Evolutionary conservation across 2,113 vertebrate genomes (phyloP).

Genomic region (Orientallactaga bullata): DNA sequence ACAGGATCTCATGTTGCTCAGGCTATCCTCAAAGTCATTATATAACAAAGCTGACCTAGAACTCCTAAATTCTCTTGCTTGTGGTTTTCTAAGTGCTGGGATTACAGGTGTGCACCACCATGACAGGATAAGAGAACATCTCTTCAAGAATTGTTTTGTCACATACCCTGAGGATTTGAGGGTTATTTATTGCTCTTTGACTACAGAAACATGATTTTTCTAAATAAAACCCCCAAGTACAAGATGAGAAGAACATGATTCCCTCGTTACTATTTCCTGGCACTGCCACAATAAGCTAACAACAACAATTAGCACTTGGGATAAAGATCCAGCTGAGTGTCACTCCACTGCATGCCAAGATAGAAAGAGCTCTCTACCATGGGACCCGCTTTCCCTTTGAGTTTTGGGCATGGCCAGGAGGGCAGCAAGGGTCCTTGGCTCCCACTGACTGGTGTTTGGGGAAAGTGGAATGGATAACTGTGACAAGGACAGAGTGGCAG

Average conservation of each 20-base stretch:
- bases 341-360: slow-evolving; percentile 33
- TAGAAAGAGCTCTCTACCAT: neutral
- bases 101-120: neutral
- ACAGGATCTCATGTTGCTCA: neutral
- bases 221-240: slow-evolving; percentile 58
- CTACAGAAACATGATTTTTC: slow-evolving; percentile 55
- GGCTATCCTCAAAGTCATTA: neutral
- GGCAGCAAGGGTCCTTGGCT: neutral
- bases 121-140: neutral
- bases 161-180: neutral
- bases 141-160: slow-evolving; percentile 6
- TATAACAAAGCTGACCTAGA: neutral
- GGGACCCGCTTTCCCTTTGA: slow-evolving; percentile 10
- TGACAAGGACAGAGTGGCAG: neutral
- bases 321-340: slow-evolving; percentile 55
- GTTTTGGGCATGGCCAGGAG: neutral
- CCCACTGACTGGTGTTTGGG: neutral
- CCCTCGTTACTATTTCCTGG: slow-evolving; percentile 67
- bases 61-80: neutral
- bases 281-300: slow-evolving; percentile 52
- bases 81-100: neutral
- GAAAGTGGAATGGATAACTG: neutral
- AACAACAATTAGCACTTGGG: slow-evolving; percentile 58
- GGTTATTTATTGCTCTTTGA: slow-evolving; percentile 29
- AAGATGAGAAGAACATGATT: slow-evolving; percentile 57